These are phyloP conservation scores for Rapana venosa DNA, from an alignment of 2,888 invertebrate genomes.

Conservation along the genomic window DNA sequence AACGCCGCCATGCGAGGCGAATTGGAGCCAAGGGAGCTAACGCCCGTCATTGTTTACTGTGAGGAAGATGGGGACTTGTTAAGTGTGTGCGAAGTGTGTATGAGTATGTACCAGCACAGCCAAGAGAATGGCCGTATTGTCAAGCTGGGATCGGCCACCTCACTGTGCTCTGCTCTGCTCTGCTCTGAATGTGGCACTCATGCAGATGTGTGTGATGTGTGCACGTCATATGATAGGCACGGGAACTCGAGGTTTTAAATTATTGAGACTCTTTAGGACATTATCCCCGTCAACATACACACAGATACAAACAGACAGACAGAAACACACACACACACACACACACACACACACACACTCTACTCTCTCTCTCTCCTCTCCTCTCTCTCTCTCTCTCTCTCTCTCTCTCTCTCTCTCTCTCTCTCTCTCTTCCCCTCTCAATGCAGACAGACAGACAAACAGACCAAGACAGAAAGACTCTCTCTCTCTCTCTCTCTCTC, in stretches of 20 bases:
- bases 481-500: not conserved
- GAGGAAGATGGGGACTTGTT: not conserved
- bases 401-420: conserved; percentile 5
- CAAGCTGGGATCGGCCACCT: not conserved
- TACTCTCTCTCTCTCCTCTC: not conserved
- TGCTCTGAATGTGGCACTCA: not conserved
- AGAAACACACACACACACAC: too few species aligned
- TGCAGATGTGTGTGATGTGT: too few species aligned
- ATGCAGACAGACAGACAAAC: not conserved
- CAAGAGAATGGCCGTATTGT: conserved; percentile 5
- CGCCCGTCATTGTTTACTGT: conserved; percentile 41
- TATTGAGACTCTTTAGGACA: not conserved
- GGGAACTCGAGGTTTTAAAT: too few species aligned
- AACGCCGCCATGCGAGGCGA: not conserved
- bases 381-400: not conserved
- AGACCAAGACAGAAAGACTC: not conserved
- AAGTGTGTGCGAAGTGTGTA: conserved; percentile 21
- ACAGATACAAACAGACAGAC: not conserved
- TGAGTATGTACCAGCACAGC: not conserved
- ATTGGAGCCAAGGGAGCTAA: conserved; percentile 38
- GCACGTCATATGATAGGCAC: too few species aligned
- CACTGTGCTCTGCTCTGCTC: not conserved
- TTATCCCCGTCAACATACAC: not conserved
- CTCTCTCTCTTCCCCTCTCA: not conserved
- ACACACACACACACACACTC: too few species aligned